These are phyloP conservation scores for Mercenaria mercenaria DNA, from an alignment of 1,140 invertebrate genomes.

Conservation along the genomic window DNA sequence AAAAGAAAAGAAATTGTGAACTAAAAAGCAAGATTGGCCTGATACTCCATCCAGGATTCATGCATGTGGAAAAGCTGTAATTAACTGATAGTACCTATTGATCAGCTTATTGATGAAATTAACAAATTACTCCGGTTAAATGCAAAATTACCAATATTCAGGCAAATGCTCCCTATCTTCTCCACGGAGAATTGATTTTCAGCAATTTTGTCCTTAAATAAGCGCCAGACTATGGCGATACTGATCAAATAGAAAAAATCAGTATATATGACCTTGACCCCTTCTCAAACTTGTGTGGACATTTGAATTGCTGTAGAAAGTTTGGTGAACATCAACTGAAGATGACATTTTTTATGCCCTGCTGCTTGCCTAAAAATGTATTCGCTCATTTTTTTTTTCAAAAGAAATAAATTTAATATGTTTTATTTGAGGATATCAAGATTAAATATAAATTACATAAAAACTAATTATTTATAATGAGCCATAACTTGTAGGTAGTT, in stretches of 20 bases:
- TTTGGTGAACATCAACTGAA: no score
- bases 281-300: no score
- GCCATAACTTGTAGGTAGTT: background rate
- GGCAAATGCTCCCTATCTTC: slow-evolving; percentile 48
- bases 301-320: no score
- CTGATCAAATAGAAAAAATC: slow-evolving; percentile 4
- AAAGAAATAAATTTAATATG: background rate
- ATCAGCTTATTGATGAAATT: slow-evolving; percentile 65
- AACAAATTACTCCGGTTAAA: slow-evolving; percentile 66
- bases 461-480: background rate
- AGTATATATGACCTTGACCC: slow-evolving; percentile 13
- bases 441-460: slow-evolving; percentile 24
- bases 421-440: background rate
- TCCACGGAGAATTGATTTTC: slow-evolving; percentile 55
- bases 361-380: no score
- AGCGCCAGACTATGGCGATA: slow-evolving; percentile 20
- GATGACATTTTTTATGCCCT: no score
- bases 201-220: slow-evolving; percentile 63
- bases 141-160: slow-evolving; percentile 63
- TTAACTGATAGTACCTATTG: slow-evolving; percentile 67
- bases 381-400: background rate
- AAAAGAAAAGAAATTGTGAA: slow-evolving; percentile 42
- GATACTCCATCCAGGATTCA: slow-evolving; percentile 51
- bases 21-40: slow-evolving; percentile 56
- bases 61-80: slow-evolving; percentile 66